Evolutionary conservation across 64 coral and sea anemone species (phyloP).

Genomic region (Hydrozoanthus tunicans): DNA sequence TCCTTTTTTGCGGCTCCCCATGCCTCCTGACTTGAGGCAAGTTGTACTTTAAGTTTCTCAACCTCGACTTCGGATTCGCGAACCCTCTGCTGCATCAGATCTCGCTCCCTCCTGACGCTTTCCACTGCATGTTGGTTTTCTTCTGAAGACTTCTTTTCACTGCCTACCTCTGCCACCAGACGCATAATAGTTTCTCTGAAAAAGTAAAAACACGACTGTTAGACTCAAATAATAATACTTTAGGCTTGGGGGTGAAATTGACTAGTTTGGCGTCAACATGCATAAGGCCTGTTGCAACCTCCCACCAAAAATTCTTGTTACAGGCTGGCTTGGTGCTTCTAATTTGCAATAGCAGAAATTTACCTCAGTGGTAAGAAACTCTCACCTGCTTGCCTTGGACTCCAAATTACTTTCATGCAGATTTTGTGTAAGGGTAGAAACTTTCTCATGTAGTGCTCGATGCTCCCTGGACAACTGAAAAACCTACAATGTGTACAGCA

Average conservation of each 20-base stretch:
- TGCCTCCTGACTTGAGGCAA: slow-evolving; percentile 90
- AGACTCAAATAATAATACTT: not conserved
- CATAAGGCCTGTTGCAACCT: too few species aligned
- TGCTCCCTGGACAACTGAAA: slow-evolving; percentile 79
- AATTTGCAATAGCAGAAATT: too few species aligned
- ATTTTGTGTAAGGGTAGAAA: slow-evolving; percentile 71
- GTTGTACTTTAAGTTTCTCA: slow-evolving; percentile 81
- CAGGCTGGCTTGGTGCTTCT: too few species aligned
- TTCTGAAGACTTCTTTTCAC: slow-evolving; percentile 87
- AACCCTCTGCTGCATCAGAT: slow-evolving; percentile 79
- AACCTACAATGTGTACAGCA: slow-evolving; percentile 50
- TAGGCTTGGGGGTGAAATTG: too few species aligned
- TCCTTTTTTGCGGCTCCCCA: slow-evolving; percentile 74
- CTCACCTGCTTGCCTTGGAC: slow-evolving; percentile 98
- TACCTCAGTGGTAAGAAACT: too few species aligned
- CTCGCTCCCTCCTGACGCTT: slow-evolving; percentile 66
- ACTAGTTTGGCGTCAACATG: too few species aligned
- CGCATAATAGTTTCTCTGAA: slow-evolving; percentile 96
- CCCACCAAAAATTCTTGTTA: too few species aligned
- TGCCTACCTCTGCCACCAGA: slow-evolving; percentile 88
- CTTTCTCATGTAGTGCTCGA: slow-evolving; percentile 66
- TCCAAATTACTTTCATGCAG: slow-evolving; percentile 95
- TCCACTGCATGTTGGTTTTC: slow-evolving; percentile 74
- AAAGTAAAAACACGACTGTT: not conserved
- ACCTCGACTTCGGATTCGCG: slow-evolving; percentile 77